phyloP scores from a whole-genome alignment of 1,140 invertebrate species.

The Papilio helenus region DNA sequence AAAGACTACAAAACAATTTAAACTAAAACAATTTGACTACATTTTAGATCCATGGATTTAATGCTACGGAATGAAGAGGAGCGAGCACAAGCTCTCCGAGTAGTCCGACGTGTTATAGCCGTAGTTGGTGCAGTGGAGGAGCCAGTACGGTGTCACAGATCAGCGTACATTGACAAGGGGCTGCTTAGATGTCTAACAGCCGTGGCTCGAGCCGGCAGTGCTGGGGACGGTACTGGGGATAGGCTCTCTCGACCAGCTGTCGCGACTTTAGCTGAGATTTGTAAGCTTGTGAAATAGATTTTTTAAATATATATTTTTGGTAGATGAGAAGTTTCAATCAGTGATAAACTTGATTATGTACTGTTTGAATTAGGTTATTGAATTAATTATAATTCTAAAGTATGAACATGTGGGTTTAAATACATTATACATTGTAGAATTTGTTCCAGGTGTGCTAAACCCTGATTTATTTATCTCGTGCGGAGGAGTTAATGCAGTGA shows the following conservation, averaged over 20 bases:
- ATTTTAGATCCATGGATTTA: slow-evolving; percentile 90
- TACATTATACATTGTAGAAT: neutral
- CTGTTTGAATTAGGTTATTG: too few species aligned
- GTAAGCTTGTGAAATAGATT: slow-evolving; percentile 49
- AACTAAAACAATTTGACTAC: neutral
- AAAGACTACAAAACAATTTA: neutral
- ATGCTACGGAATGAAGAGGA: slow-evolving; percentile 93
- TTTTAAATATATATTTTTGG: neutral
- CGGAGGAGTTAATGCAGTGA: slow-evolving; percentile 92
- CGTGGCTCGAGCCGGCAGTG: slow-evolving; percentile 87
- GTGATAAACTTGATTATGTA: too few species aligned
- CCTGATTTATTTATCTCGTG: slow-evolving; percentile 90
- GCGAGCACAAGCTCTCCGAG: slow-evolving; percentile 93
- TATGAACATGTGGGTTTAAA: neutral
- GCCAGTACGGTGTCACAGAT: slow-evolving; percentile 84
- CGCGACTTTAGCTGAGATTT: slow-evolving; percentile 93
- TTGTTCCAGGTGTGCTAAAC: slow-evolving; percentile 89
- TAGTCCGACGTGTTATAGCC: slow-evolving; percentile 88
- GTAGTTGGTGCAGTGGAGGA: slow-evolving; percentile 86
- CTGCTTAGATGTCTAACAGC: slow-evolving; percentile 88
- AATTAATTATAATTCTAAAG: too few species aligned
- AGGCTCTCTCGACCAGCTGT: slow-evolving; percentile 91
- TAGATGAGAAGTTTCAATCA: too few species aligned
- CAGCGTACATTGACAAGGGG: slow-evolving; percentile 64
- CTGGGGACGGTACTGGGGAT: slow-evolving; percentile 83